These are phyloP conservation scores for Fulica atra DNA, from an alignment of 2,113 vertebrate genomes.

Conservation along the genomic window DNA sequence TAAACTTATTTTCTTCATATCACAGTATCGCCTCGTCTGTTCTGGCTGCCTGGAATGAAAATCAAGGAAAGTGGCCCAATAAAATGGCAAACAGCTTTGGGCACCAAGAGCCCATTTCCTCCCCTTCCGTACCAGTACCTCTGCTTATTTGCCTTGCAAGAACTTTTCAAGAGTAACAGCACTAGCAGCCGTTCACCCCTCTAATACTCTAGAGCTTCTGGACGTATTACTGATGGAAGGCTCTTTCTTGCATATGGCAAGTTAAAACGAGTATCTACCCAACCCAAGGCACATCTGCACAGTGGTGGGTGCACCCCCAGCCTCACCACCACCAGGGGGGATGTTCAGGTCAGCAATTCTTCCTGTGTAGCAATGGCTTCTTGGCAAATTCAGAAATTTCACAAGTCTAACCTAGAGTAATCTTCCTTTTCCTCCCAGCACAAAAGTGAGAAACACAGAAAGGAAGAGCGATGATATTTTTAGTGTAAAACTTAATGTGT, in stretches of 20 bases:
- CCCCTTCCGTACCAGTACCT: not conserved
- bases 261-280: not conserved
- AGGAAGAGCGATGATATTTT: not conserved
- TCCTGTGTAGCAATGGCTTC: not conserved
- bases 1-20: not conserved
- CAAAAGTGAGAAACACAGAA: not conserved
- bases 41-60: not conserved
- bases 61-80: not conserved
- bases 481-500: not conserved
- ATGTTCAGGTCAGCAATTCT: not conserved
- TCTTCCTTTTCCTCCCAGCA: not conserved
- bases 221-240: not conserved
- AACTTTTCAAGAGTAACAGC: not conserved
- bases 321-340: fast-evolving
- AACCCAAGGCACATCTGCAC: not conserved
- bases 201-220: not conserved
- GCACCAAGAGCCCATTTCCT: not conserved
- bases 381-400: not conserved
- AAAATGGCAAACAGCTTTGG: not conserved
- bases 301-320: not conserved
- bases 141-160: not conserved
- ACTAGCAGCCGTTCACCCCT: not conserved
- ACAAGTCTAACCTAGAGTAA: not conserved
- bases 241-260: not conserved
- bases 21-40: not conserved